phyloP scores from a whole-genome alignment of 2,113 vertebrate genomes.

The Pedetes capensis region DNA sequence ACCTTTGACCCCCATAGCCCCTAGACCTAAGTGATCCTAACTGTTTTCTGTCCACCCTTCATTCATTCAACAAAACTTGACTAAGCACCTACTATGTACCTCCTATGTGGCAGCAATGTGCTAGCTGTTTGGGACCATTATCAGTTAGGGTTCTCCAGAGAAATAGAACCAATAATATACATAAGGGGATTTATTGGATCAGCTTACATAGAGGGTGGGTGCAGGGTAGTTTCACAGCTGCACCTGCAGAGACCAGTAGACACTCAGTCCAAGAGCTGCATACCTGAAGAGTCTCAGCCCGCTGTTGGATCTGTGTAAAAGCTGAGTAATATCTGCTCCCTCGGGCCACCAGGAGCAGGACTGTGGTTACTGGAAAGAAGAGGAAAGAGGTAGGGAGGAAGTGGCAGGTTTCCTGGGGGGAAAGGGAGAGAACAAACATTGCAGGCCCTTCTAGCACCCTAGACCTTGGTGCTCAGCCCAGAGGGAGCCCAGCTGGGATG shows the following conservation, averaged over 20 bases:
- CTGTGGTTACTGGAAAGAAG: not conserved
- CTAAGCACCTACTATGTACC: not conserved
- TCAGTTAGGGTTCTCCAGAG: too few species aligned
- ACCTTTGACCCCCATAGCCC: not conserved
- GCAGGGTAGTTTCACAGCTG: too few species aligned
- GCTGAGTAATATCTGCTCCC: not conserved
- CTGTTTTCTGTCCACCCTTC: not conserved
- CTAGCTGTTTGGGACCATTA: not conserved
- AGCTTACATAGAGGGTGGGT: too few species aligned
- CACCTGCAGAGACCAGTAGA: too few species aligned
- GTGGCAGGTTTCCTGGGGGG: accelerated
- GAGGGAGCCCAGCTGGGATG: too few species aligned
- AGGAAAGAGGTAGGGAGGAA: not conserved
- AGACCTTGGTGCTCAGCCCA: not conserved
- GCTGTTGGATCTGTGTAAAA: not conserved
- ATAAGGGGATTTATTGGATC: too few species aligned
- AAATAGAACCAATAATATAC: too few species aligned
- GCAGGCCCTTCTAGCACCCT: not conserved
- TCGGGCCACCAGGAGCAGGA: not conserved
- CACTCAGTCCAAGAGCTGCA: too few species aligned
- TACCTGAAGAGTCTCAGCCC: too few species aligned
- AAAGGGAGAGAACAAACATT: not conserved
- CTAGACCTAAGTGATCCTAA: not conserved
- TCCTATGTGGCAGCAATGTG: not conserved
- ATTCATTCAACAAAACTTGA: not conserved